Conservation (phyloP, 2,797 vertebrate genomes). For the Pseudopleuronectes americanus region DNA sequence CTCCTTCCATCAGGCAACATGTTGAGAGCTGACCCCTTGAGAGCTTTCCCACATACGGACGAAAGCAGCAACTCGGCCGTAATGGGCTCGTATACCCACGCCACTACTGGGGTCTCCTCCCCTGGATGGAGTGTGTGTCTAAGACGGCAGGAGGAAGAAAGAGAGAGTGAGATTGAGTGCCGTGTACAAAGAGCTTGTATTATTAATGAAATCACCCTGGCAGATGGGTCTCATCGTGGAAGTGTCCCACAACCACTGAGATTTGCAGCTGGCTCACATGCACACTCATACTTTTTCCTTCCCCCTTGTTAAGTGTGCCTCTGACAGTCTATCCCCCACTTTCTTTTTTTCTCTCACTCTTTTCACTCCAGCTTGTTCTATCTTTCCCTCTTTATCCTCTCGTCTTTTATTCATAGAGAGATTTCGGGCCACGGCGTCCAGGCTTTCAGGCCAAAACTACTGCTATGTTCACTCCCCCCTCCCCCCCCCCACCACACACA, state of each 20-base stretch:
- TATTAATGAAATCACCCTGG: conserved; percentile 82
- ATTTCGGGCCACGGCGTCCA: conserved; percentile 59
- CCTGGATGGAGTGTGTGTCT: conserved; percentile 36
- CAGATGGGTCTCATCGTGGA: conserved; percentile 82
- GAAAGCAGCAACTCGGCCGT: conserved; percentile 60
- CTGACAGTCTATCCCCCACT: conserved; percentile 49
- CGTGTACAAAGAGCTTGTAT: conserved; percentile 80
- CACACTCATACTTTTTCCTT: conserved; percentile 35
- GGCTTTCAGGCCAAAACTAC: conserved; percentile 74
- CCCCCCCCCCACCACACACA: no score
- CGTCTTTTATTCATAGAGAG: conserved; percentile 78
- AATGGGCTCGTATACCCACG: conserved; percentile 60
- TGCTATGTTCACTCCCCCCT: conserved; percentile 5
- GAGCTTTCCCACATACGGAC: conserved; percentile 67
- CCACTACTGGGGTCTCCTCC: conserved; percentile 47
- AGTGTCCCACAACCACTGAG: conserved; percentile 74
- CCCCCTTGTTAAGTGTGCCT: conserved; percentile 69
- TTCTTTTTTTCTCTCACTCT: conserved; percentile 41
- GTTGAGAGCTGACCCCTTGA: conserved; percentile 72
- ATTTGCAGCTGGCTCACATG: conserved; percentile 75
- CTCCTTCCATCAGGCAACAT: conserved; percentile 57
- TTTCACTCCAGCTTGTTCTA: conserved; percentile 58
- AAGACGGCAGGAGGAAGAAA: conserved; percentile 43
- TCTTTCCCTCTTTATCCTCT: conserved; percentile 61
- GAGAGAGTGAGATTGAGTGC: conserved; percentile 68